phyloP scores from a whole-genome alignment of 1,140 invertebrate species.

The Drosophila jambulina region DNA sequence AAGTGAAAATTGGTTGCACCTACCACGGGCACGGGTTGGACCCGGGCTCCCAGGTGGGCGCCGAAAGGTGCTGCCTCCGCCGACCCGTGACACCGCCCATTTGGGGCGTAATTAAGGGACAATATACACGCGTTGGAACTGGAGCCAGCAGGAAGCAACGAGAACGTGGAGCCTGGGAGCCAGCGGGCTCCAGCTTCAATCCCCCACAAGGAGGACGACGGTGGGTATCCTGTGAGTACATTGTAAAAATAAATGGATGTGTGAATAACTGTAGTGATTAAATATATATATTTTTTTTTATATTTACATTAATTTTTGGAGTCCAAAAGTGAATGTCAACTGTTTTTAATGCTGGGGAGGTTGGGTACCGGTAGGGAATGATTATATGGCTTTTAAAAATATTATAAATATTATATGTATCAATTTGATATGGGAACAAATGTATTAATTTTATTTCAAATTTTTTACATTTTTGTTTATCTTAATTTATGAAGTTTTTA shows the following conservation, averaged over 20 bases:
- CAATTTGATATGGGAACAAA: background rate
- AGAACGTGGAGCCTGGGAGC: background rate
- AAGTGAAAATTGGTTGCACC: conserved; percentile 57
- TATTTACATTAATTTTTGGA: background rate
- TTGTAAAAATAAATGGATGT: conserved; percentile 15
- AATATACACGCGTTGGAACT: conserved; percentile 39
- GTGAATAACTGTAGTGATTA: background rate
- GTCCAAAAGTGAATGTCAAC: background rate
- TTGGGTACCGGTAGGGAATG: background rate
- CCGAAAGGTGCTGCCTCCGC: conserved; percentile 31
- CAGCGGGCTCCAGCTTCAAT: conserved; percentile 12
- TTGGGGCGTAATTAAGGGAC: conserved; percentile 60
- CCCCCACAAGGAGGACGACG: conserved; percentile 7
- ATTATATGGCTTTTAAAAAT: background rate
- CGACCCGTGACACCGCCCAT: conserved; percentile 24
- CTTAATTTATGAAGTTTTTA: background rate
- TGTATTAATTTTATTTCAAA: too few species aligned
- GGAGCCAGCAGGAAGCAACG: conserved; percentile 3
- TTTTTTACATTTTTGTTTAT: background rate
- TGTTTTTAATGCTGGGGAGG: background rate
- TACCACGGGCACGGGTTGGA: conserved; percentile 11
- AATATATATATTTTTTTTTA: too few species aligned
- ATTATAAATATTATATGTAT: background rate
- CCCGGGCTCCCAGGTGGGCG: conserved; percentile 37
- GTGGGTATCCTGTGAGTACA: conserved; percentile 5